These are phyloP conservation scores for Corythaixoides concolor DNA, from an alignment of 2,113 vertebrate species.

Conservation along the genomic window DNA sequence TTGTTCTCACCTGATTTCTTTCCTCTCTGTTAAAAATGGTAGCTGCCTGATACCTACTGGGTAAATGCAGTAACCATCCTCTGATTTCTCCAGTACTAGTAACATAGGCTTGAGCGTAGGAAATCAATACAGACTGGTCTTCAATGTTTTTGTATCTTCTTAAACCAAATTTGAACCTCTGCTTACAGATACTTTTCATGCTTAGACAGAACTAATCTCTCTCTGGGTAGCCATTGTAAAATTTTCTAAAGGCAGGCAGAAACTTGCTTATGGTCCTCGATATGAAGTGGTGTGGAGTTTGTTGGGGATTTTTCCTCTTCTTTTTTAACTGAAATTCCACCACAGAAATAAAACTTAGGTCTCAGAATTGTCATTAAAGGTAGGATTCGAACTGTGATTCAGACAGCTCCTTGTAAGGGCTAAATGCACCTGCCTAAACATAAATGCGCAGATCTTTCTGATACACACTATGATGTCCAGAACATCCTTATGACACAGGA, in stretches of 20 bases:
- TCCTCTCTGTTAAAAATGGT: not conserved
- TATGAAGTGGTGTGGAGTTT: rapidly evolving
- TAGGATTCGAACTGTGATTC: not conserved
- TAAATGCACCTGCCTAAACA: not conserved
- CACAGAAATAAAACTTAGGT: not conserved
- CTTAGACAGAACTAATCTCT: not conserved
- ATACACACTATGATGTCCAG: not conserved
- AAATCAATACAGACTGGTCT: not conserved
- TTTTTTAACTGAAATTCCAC: not conserved
- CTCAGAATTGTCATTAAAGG: not conserved
- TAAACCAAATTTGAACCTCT: not conserved
- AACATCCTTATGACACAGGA: not conserved
- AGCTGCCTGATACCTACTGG: not conserved
- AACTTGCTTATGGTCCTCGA: not conserved
- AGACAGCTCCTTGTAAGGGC: not conserved
- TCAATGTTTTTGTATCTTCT: not conserved
- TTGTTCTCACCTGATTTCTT: not conserved
- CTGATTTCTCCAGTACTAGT: not conserved
- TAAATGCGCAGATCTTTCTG: not conserved
- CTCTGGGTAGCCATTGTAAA: not conserved
- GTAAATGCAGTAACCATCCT: not conserved
- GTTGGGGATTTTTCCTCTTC: too few species aligned
- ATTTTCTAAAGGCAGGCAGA: not conserved
- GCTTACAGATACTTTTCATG: not conserved
- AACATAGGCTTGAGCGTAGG: not conserved